phyloP scores from a whole-genome alignment of 1,140 invertebrate genomes.

The Leptestheria dahalacensis region DNA sequence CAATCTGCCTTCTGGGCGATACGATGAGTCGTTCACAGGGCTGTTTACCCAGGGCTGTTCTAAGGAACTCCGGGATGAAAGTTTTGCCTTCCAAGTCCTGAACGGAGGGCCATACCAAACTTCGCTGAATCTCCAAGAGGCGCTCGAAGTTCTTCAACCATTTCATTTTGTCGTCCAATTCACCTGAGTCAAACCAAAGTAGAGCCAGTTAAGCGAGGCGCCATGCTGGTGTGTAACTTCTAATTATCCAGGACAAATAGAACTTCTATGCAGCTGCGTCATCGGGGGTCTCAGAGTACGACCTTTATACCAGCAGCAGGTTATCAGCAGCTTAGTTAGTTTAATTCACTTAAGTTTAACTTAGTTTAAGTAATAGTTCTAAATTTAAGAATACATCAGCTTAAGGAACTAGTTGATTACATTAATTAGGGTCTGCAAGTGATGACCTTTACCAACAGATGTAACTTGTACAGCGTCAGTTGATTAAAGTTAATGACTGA shows the following conservation, averaged over 20 bases:
- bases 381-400: no score
- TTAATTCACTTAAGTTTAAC: no score
- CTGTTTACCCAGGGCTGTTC: conserved; percentile 36
- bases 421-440: no score
- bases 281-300: no score
- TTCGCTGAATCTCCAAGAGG: conserved; percentile 48
- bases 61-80: conserved; percentile 43
- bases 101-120: conserved; percentile 48
- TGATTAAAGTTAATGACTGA: no score
- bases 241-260: not conserved
- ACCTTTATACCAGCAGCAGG: no score
- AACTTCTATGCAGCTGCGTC: not conserved
- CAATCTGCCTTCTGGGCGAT: conserved; percentile 42
- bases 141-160: conserved; percentile 57
- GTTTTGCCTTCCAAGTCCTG: conserved; percentile 45
- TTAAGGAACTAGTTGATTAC: no score
- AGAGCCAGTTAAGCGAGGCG: not conserved
- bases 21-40: conserved; percentile 51
- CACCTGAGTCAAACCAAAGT: conserved; percentile 30
- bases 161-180: conserved; percentile 52
- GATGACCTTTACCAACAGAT: no score
- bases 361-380: no score
- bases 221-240: no score
- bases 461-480: no score
- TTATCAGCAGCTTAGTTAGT: no score